Percentiles rank a stretch among this genome's conserved stretches.
phyloP scores from a whole-genome alignment of 2,888 invertebrate genomes.

The Pinctada fucata region DNA sequence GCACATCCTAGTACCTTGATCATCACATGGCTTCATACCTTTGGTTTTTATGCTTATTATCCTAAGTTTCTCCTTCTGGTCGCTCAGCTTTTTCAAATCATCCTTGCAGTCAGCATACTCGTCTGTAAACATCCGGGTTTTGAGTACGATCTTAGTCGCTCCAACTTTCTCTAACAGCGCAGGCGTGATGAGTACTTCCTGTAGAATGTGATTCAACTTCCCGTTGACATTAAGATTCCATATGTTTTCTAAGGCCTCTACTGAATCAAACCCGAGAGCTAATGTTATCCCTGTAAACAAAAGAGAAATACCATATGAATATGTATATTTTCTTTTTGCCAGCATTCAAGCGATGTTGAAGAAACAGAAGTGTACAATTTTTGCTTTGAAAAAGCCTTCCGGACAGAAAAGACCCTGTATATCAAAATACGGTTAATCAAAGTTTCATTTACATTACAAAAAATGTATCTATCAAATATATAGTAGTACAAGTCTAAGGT shows the following conservation, averaged over 20 bases:
- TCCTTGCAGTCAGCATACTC: constrained; percentile 60
- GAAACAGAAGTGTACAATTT: too few relatives aligned
- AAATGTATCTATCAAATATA: too few relatives aligned
- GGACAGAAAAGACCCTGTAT: too few relatives aligned
- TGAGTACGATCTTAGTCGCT: constrained; percentile 53
- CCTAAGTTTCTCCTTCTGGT: too few relatives aligned
- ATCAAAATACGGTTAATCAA: too few relatives aligned
- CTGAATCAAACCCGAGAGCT: constrained; percentile 60
- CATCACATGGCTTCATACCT: constrained; percentile 17
- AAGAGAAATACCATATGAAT: neutral
- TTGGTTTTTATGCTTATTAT: constrained; percentile 36
- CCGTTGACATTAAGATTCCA: constrained; percentile 55
- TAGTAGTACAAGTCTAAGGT: too few relatives aligned
- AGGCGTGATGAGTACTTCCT: constrained; percentile 58
- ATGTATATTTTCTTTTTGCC: neutral
- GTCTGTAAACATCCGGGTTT: constrained; percentile 66
- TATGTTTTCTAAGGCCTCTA: constrained; percentile 54
- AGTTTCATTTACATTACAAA: too few relatives aligned
- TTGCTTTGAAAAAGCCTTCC: too few relatives aligned
- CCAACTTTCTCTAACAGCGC: constrained; percentile 49
- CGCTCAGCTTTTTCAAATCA: constrained; percentile 43
- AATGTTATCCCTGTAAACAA: constrained; percentile 59
- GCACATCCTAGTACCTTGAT: too few relatives aligned
- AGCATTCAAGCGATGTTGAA: too few relatives aligned
- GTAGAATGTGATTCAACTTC: constrained; percentile 54